A percentile compares a stretch with the other conserved stretches of the same genome.
These are phyloP conservation scores for Hypanus sabinus DNA, from an alignment of 2,113 vertebrate genomes.

Conservation along the genomic window DNA sequence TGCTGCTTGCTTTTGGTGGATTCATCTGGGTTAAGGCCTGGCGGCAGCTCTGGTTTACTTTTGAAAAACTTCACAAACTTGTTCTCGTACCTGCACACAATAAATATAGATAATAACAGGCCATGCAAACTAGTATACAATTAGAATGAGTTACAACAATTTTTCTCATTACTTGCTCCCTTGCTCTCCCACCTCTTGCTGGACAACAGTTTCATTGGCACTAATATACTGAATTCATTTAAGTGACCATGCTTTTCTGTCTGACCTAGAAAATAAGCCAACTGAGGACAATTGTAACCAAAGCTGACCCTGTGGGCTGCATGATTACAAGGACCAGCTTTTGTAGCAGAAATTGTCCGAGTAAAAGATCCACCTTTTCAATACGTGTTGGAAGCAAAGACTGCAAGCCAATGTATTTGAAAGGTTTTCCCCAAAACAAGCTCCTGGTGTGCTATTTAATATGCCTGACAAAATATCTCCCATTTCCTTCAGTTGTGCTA, in stretches of 20 bases:
- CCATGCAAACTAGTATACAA: conserved; percentile 10
- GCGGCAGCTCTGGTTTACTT: conserved; percentile 84
- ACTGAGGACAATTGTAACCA: neutral
- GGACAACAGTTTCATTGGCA: neutral
- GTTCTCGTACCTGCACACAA: conserved; percentile 77
- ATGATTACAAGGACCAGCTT: too few species aligned
- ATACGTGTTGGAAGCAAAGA: neutral
- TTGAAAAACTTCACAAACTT: conserved; percentile 95
- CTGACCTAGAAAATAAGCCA: neutral
- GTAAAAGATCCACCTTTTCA: neutral
- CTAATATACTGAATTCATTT: neutral
- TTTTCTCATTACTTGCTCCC: too few species aligned
- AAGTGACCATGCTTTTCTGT: neutral
- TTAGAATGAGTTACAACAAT: neutral
- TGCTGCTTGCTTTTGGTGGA: conserved; percentile 43
- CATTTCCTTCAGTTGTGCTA: neutral
- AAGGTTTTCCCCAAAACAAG: neutral
- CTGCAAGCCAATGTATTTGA: neutral
- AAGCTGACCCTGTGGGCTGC: neutral
- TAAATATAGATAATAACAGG: conserved; percentile 40
- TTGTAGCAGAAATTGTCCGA: neutral
- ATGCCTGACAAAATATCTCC: neutral
- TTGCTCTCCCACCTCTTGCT: neutral
- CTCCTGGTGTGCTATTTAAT: neutral
- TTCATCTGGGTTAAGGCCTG: conserved; percentile 67